Percentiles rank a stretch among this genome's conserved stretches.
phyloP scores from a whole-genome alignment of 1,140 invertebrate species.

The Sycophaga agraensis region DNA sequence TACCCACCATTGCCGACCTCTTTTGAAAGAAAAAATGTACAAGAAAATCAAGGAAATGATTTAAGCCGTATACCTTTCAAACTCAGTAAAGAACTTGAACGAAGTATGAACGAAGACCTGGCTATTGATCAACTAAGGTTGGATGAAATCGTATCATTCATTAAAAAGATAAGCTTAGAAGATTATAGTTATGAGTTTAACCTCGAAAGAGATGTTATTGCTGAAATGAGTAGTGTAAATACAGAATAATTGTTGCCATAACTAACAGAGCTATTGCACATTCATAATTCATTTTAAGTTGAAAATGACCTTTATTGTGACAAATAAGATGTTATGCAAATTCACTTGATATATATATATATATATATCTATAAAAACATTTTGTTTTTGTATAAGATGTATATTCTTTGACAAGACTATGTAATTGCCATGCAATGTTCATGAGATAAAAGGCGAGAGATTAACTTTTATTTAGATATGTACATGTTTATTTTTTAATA shows the following conservation, averaged over 20 bases:
- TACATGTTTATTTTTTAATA: constrained; percentile 19
- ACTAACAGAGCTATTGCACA: not conserved
- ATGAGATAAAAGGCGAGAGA: not conserved
- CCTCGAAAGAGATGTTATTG: constrained; percentile 49
- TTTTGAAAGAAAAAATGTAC: constrained; percentile 33
- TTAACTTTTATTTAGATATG: constrained; percentile 22
- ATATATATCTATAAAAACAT: constrained; percentile 9
- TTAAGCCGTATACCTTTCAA: constrained; percentile 52
- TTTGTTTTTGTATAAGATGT: constrained; percentile 7
- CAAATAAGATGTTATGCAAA: too few relatives aligned
- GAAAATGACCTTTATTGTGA: too few relatives aligned
- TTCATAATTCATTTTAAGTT: not conserved
- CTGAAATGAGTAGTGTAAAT: constrained; percentile 47
- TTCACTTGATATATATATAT: too few relatives aligned
- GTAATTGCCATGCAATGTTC: constrained; percentile 12
- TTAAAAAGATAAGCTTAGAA: constrained; percentile 41
- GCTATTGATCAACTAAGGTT: constrained; percentile 45
- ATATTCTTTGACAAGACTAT: constrained; percentile 11
- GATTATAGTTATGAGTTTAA: constrained; percentile 47
- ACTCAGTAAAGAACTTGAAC: constrained; percentile 42
- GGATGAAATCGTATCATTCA: constrained; percentile 48
- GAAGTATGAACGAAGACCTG: constrained; percentile 38
- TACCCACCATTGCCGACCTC: constrained; percentile 14
- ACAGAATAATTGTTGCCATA: constrained; percentile 18
- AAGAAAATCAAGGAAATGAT: constrained; percentile 40